Base-by-base conservation (phyloP, 1,140 invertebrate genomes). In the Heliconius hewitsoni region DNA sequence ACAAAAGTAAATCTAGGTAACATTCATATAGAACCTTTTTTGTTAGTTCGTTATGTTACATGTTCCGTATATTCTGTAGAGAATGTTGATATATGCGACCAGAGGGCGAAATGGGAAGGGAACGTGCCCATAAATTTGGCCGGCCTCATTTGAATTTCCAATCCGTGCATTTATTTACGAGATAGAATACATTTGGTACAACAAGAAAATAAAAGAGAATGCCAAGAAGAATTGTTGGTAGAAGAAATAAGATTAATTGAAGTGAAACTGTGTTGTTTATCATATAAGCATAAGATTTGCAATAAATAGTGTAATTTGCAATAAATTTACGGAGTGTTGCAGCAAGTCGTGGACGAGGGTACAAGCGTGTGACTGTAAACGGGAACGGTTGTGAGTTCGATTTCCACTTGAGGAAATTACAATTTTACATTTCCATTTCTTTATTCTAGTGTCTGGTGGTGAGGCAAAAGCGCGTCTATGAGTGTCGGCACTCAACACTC, bases 101-200 rank as follows among this genome's bases (percentile, higher is more conserved):
- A 84, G 85, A 90, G 86, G 87, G 86, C 82, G 86, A 77, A 84
- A 83, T 77, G 80, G 46, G 82, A 84, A 84, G 86, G 85, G 86
- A 79, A 83, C 76, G 80, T 50, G 78, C 83, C 85, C 87, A 91
- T 91, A 91, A 93, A 91, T 93, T 91, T 86, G 89, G 85, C 81
- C 81, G 79, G 87, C 77, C 87, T 91, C 91, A 91, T 93, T 89
- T 92, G 89, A 92, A 91, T 93, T 93, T 91, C 90, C 86, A 90
- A 93, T 93, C 86, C 84, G 79, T 84, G 85, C 83, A 87, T 89
- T 84, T 85, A 81, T 81, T 78, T 78, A 78, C 76, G 55, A 73
- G 27, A 60, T 55, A 37, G 72, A 76, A 80, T 76, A 60, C 71
- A 81, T 74, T 76, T 75, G 50, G 37, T 71, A 75, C 52, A 75